Evolutionary conservation across 2,113 vertebrate species (phyloP).

Genomic region (Bos indicus): DNA sequence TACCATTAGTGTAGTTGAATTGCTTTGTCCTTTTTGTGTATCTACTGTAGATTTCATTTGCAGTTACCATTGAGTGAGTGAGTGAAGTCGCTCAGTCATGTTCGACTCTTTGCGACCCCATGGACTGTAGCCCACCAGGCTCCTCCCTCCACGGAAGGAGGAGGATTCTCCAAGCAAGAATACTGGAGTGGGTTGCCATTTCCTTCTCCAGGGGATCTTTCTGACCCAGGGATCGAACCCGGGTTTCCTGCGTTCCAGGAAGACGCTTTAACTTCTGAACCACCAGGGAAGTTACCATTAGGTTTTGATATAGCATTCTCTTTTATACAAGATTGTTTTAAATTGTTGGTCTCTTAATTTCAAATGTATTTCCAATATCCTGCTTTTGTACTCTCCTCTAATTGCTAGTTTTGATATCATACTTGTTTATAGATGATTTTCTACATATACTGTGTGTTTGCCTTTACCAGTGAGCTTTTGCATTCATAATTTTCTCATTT

Average conservation of each 20-base stretch:
- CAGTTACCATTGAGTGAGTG: background rate
- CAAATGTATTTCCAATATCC: background rate
- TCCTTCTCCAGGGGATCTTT: no score
- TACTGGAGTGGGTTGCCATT: no score
- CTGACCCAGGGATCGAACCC: no score
- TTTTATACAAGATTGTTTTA: background rate
- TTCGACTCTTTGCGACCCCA: no score
- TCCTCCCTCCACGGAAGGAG: no score
- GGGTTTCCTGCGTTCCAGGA: no score
- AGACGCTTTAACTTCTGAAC: no score
- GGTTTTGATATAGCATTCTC: background rate
- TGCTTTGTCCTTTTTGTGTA: background rate
- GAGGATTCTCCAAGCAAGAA: no score
- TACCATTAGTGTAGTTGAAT: background rate
- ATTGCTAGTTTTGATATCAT: background rate
- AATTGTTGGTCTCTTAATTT: background rate
- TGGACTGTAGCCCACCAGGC: no score
- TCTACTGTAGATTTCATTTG: background rate
- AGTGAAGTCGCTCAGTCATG: no score
- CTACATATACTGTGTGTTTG: background rate
- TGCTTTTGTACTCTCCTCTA: background rate
- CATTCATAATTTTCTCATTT: background rate
- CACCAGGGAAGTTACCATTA: background rate
- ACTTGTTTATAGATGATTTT: background rate
- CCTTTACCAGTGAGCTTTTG: background rate